A percentile compares a stretch with the other conserved stretches of the same genome.
These are phyloP conservation scores for Magallana ariakensis DNA, from an alignment of 1,140 invertebrate genomes.

Conservation along the genomic window DNA sequence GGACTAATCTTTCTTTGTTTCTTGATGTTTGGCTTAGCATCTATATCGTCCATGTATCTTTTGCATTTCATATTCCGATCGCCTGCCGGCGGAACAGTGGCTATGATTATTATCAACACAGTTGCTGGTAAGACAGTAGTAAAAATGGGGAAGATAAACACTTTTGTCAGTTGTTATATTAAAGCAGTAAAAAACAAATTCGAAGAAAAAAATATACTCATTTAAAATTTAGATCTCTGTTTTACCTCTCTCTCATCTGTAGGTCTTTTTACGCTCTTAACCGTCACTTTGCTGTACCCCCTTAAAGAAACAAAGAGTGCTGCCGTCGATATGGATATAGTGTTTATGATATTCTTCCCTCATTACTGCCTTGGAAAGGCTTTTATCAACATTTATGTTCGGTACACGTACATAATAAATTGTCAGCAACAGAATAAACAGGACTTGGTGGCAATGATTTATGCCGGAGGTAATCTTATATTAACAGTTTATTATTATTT, in stretches of 20 bases:
- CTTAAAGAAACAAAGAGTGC: not conserved
- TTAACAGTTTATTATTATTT: no score
- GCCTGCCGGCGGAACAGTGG: conserved; percentile 57
- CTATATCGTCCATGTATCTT: conserved; percentile 57
- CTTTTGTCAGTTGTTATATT: no score
- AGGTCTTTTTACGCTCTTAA: not conserved
- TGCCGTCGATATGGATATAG: conserved; percentile 39
- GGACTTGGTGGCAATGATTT: no score
- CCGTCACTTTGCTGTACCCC: not conserved
- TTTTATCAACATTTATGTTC: conserved; percentile 53
- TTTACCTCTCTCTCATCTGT: not conserved
- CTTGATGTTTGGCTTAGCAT: conserved; percentile 52
- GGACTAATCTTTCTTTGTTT: conserved; percentile 58
- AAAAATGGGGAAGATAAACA: no score
- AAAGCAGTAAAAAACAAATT: no score
- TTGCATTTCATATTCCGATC: conserved; percentile 58
- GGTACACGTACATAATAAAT: not conserved
- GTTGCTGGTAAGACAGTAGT: conserved; percentile 47
- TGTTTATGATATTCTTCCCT: conserved; percentile 57
- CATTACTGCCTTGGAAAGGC: conserved; percentile 55
- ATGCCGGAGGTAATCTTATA: no score
- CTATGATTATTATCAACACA: conserved; percentile 55
- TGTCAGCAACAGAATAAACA: not conserved
- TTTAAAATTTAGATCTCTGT: not conserved
- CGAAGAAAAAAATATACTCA: no score